A percentile compares a stretch with the other conserved stretches of the same genome.
Conservation (phyloP, 2,797 vertebrate genomes). For the Hippoglossus hippoglossus region DNA sequence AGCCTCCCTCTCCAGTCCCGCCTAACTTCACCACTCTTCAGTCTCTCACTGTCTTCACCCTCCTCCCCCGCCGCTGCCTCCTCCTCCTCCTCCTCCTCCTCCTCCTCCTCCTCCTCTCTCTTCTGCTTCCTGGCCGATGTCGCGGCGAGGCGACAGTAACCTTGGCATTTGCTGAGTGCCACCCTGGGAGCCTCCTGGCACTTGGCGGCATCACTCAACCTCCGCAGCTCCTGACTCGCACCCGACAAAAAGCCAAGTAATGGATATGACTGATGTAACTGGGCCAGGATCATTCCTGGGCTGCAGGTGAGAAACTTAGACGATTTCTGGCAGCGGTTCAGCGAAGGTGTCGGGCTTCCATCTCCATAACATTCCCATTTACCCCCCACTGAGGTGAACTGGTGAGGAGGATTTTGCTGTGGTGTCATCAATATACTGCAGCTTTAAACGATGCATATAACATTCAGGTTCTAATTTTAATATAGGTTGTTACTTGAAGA, state of each 20-base stretch:
- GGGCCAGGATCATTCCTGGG: conserved; percentile 48
- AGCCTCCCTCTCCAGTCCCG: conserved; percentile 24
- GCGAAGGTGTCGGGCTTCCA: conserved; percentile 25
- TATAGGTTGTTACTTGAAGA: too few relatives aligned
- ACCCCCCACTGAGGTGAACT: conserved; percentile 20
- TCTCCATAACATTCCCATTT: conserved; percentile 53
- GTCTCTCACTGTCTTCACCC: conserved; percentile 6
- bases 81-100: conserved; percentile 1
- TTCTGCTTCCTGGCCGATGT: conserved; percentile 42
- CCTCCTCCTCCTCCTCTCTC: background rate
- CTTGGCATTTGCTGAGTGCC: conserved; percentile 59
- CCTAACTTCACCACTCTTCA: conserved; percentile 33
- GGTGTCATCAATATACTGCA: conserved; percentile 34
- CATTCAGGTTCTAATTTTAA: too few relatives aligned
- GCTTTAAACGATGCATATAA: conserved; percentile 3
- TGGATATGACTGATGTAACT: conserved; percentile 61
- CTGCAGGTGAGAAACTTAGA: conserved; percentile 48
- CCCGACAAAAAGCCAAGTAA: conserved; percentile 61
- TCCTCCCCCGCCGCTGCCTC: background rate
- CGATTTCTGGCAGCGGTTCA: conserved; percentile 55
- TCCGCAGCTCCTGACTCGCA: conserved; percentile 33
- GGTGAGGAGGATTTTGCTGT: conserved; percentile 34
- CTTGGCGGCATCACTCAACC: conserved; percentile 56
- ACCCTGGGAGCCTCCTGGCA: conserved; percentile 53
- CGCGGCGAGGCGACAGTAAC: conserved; percentile 36